Base-by-base conservation (phyloP, 1,140 invertebrate species). In the Fopius arisanus region DNA sequence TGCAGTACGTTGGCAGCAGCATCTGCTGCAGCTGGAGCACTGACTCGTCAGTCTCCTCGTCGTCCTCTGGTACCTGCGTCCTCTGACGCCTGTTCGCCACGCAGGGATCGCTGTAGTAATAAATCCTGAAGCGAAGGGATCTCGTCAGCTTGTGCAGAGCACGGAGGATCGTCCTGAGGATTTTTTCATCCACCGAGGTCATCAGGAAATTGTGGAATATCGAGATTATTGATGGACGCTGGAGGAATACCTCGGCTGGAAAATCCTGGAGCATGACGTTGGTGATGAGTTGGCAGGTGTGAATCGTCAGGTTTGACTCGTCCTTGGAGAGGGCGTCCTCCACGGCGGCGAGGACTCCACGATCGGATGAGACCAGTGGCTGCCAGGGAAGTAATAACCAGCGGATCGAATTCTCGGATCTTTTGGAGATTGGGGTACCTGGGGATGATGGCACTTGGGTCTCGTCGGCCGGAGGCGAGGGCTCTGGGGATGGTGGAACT, bases 261-360 rank as follows among this genome's bases (percentile, higher is more conserved):
- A 93, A 93, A 82, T 93, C 92, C 79, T 90, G 88, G 37, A 93
- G 80, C 79, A 93, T 89, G 10, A 93, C 90, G 83, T 92, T 90
- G 31, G 84, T 84, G 70, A 93, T 91, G 79, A 93, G 93, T 69
- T 92, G 89, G 81, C 90, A 92, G 1, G 79, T 90, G 80, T 83
- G 88, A 77, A 86, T 85, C 79, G 78, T 88, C 79, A 73, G 86
- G 89, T 76, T 89, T 81, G 59, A 86, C 70, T 75, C 89, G 69
- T 78, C 1, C 48, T 82, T 82, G 54, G 77, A 85, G 2, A 92
- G 79, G 16, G 89, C 87, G 79, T 91, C 89, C 79, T 91, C 89
- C 6, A 91, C 86, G 23, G 90, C 81, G 4, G 86, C 77, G 54
- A 91, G 79, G 7, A 91, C 90, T 72, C 89, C 89, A 67, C 82